Conservation (phyloP, 2,113 vertebrate genomes). For the Terrapene triunguis region DNA sequence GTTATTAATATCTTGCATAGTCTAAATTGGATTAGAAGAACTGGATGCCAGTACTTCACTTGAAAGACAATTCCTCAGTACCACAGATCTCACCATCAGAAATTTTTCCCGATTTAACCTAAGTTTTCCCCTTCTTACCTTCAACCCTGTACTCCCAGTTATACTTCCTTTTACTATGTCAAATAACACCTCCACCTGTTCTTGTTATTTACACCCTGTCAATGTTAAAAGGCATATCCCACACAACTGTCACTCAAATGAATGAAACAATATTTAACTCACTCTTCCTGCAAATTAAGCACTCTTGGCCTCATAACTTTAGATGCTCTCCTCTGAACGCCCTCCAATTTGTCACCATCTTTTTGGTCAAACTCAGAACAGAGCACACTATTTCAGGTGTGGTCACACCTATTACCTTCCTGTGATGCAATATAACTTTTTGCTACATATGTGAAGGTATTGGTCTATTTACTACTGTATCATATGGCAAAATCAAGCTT, state of each 20-base stretch:
- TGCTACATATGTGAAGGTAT: background rate
- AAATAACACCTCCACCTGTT: background rate
- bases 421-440: background rate
- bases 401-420: background rate
- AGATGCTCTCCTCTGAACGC: background rate
- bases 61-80: background rate
- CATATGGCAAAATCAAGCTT: background rate
- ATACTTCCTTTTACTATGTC: background rate
- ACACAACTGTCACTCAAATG: background rate
- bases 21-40: background rate
- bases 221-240: background rate
- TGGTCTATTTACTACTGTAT: background rate
- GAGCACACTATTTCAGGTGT: background rate
- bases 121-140: background rate
- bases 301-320: background rate
- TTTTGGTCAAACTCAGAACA: background rate
- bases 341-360: background rate
- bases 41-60: background rate
- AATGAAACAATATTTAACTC: background rate
- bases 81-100: background rate
- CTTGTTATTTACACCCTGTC: background rate
- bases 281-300: background rate
- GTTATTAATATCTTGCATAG: background rate
- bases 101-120: background rate
- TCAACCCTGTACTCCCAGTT: background rate